Percentiles rank a stretch among this genome's conserved stretches.
These are phyloP conservation scores for Heterochromis multidens DNA, from an alignment of 2,113 vertebrate species.

Conservation along the genomic window DNA sequence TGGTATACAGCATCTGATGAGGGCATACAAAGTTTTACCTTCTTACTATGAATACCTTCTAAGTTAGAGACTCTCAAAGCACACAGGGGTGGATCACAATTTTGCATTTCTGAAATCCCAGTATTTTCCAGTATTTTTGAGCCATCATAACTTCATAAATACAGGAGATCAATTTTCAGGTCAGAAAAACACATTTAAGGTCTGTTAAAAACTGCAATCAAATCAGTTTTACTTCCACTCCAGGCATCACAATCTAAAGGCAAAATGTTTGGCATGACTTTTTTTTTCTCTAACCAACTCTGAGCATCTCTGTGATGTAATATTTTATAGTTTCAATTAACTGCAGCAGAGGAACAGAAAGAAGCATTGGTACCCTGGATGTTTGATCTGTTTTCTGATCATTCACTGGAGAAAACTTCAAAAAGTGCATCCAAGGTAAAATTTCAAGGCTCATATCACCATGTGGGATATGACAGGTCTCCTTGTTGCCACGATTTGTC, in stretches of 20 bases:
- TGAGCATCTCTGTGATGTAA: not conserved
- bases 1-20: not conserved
- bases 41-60: fast-evolving
- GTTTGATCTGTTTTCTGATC: not conserved
- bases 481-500: too few relatives aligned
- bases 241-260: not conserved
- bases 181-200: not conserved
- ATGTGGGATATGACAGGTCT: too few relatives aligned
- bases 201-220: not conserved
- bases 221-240: not conserved
- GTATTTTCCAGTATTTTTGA: not conserved
- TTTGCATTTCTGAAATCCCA: not conserved
- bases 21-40: not conserved
- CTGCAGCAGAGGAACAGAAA: not conserved
- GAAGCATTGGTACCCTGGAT: not conserved
- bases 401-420: not conserved
- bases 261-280: not conserved
- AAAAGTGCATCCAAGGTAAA: not conserved
- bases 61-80: too few relatives aligned
- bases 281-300: not conserved
- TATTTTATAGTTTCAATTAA: fast-evolving
- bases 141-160: not conserved
- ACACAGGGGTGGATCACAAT: not conserved
- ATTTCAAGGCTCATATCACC: not conserved
- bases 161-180: not conserved